These are phyloP conservation scores for Epirrhoe alternata DNA, from an alignment of 2,888 invertebrate genomes.

Conservation along the genomic window DNA sequence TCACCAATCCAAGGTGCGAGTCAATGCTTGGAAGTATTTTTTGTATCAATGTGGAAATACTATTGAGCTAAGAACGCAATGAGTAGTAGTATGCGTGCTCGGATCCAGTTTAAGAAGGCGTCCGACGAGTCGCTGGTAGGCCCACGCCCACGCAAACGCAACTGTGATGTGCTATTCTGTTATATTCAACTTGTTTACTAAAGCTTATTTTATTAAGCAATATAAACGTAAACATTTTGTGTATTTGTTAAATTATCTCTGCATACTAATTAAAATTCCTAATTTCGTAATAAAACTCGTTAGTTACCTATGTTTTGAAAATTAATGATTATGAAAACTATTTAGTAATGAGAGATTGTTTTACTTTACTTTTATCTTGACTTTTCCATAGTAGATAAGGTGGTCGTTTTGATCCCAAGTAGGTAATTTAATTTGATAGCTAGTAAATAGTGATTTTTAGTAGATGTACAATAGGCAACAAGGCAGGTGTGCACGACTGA, in stretches of 20 bases:
- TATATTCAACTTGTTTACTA: not conserved
- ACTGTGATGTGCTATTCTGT: constrained; percentile 16
- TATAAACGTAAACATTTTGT: not conserved
- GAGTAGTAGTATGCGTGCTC: constrained; percentile 3
- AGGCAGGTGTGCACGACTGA: not conserved
- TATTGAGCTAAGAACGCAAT: constrained; percentile 2
- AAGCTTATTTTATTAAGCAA: not conserved
- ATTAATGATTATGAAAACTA: not conserved
- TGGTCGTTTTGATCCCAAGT: too few species aligned
- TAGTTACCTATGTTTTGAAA: not conserved
- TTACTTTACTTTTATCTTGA: too few species aligned
- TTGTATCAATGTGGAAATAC: not conserved
- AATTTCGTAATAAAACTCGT: not conserved
- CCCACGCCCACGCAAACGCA: constrained; percentile 18
- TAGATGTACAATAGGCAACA: not conserved
- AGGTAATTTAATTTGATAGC: too few species aligned
- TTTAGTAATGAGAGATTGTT: not conserved
- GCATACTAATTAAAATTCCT: not conserved
- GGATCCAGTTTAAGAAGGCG: constrained; percentile 30
- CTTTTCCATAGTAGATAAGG: too few species aligned
- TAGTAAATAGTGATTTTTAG: not conserved
- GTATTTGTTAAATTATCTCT: not conserved
- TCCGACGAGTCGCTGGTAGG: constrained; percentile 24
- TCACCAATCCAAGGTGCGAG: not conserved
- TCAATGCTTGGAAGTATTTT: not conserved